Evolutionary conservation across 2,888 invertebrate genomes (phyloP), one percentile per base, ranked within the genome.

Genomic region (Xylophagus ater): DNA sequence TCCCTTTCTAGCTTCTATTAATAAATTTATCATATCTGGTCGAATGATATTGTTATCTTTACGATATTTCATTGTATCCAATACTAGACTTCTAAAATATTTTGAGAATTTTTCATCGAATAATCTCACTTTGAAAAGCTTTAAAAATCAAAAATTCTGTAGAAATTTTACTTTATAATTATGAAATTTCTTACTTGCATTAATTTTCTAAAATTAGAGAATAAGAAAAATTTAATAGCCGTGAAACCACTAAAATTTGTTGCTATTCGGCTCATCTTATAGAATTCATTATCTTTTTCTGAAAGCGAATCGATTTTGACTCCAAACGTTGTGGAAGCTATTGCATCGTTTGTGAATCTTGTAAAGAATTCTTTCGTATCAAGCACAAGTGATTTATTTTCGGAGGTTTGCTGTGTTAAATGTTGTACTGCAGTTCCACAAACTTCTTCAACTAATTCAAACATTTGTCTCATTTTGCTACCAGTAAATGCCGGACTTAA

Each of bases 21-120:
- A 53, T 37, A 72, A 58, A 43, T 74, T 65, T 19, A 74, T 69
- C 69, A 74, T 67, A 47, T 73, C 74, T 3, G 67, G 67, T 4
- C 73, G 59, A 2, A 65, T 40, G 12, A 72, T 68, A 2, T 67
- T 59, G 12, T 66, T 52, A 18, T 57, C 53, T 47, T 68, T 63
- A 2, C 73, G 59, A 17, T 67, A 55, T 26, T 55, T 55, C 59
- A 71, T 70, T 2, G 67, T 63, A 28, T 55, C 55, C 4, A 62
- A 36, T 1, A 71, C 64, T 1, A 71, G 37, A 8, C 52, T 50
- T 35, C 52, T 56, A 47, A 70, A 70, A 47, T 69, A 71, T 0
- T 57, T 43, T 1, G 51, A 51, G 0, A 53, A 48, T 8, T 59
- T 38, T 5, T 47, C 51, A 2, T 60, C 49, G 28, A 70, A 63